Percentiles rank a stretch among this genome's conserved stretches.
Conservation (phyloP, 1,140 invertebrate genomes). For the Steinernema feltiae region DNA sequence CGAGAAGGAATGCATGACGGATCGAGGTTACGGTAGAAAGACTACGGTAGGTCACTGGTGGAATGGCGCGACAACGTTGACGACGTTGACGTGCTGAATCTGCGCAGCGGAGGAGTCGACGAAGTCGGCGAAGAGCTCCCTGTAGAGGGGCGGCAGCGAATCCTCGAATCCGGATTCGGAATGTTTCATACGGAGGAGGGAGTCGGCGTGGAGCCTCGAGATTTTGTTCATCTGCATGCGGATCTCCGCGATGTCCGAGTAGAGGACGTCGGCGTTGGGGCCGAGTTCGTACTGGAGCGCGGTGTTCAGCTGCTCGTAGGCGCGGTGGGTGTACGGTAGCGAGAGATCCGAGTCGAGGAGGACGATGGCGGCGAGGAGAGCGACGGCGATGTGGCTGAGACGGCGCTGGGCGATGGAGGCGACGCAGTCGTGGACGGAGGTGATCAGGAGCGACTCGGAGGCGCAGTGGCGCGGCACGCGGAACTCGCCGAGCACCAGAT, state of each 20-base stretch:
- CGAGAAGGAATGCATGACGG: background rate
- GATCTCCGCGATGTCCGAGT: background rate
- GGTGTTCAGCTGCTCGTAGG: background rate
- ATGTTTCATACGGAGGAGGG: background rate
- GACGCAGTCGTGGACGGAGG: background rate
- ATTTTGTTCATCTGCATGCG: background rate
- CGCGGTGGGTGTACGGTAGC: conserved; percentile 9
- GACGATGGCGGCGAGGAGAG: background rate
- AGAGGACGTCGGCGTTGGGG: background rate
- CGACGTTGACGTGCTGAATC: background rate
- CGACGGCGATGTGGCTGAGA: background rate
- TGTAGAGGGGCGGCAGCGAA: background rate
- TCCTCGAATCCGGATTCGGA: background rate
- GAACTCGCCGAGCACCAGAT: background rate
- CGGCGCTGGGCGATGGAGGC: background rate
- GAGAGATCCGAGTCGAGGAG: background rate
- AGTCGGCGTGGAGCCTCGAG: background rate
- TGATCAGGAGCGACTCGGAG: background rate
- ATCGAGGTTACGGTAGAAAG: background rate
- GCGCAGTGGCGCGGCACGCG: background rate
- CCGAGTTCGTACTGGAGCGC: conserved; percentile 5
- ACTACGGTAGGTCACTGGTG: no score
- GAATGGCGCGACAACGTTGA: background rate
- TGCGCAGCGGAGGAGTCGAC: background rate
- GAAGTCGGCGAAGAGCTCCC: background rate